phyloP scores from a whole-genome alignment of 2,888 invertebrate genomes.

The Dynastes hyllus region DNA sequence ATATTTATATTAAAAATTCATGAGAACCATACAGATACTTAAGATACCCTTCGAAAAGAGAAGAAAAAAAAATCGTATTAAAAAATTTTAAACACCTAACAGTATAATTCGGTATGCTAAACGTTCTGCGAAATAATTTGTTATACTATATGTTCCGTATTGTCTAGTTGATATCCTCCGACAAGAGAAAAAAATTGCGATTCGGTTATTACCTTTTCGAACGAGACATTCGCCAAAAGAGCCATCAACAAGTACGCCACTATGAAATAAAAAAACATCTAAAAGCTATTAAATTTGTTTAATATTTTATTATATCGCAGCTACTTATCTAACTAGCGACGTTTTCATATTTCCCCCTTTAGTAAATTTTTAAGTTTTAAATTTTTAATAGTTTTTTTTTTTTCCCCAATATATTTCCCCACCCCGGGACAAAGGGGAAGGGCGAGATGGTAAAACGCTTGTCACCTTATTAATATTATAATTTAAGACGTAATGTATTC shows the following conservation, averaged over 20 bases:
- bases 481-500: slow-evolving; percentile 33
- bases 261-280: neutral
- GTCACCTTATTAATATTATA: slow-evolving; percentile 47
- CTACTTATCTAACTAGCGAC: slow-evolving; percentile 20
- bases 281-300: slow-evolving; percentile 41
- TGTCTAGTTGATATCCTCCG: slow-evolving; percentile 9
- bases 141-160: slow-evolving; percentile 14
- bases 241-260: slow-evolving; percentile 5
- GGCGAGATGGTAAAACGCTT: slow-evolving; percentile 39
- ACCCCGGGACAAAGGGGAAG: no score
- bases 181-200: slow-evolving; percentile 16
- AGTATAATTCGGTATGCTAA: slow-evolving; percentile 41
- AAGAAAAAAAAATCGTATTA: slow-evolving; percentile 18
- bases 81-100: slow-evolving; percentile 9
- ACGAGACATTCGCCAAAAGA: slow-evolving; percentile 21
- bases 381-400: no score
- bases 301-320: slow-evolving; percentile 33
- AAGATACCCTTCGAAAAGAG: neutral
- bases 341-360: slow-evolving; percentile 31
- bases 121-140: slow-evolving; percentile 37
- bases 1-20: slow-evolving; percentile 23
- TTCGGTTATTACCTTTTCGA: slow-evolving; percentile 39
- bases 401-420: no score
- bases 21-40: neutral
- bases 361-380: no score